Evolutionary conservation across 2,888 invertebrate species (phyloP).

Genomic region (Beris chalybata): DNA sequence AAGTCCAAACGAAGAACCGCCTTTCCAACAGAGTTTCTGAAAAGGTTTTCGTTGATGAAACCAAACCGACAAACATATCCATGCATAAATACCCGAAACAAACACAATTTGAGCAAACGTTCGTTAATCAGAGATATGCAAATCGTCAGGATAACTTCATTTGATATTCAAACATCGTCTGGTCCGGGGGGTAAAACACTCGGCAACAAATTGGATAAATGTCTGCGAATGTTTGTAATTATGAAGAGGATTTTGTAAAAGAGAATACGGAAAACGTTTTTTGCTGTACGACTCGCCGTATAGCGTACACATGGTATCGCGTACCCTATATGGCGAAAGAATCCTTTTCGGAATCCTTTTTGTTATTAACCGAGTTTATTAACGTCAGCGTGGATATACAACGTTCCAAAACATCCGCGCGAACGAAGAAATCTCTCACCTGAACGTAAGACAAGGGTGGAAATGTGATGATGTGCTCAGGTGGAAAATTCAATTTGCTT

Average conservation of each 20-base stretch:
- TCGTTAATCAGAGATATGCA: conserved; percentile 36
- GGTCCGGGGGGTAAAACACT: conserved; percentile 30
- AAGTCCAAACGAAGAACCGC: too few relatives aligned
- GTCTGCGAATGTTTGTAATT: conserved; percentile 29
- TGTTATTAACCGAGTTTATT: not conserved
- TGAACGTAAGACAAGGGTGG: not conserved
- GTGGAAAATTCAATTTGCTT: conserved; percentile 33
- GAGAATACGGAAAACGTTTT: not conserved
- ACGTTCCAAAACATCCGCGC: too few relatives aligned
- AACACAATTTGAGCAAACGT: conserved; percentile 33
- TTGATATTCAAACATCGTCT: conserved; percentile 36
- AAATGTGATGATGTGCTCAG: conserved; percentile 22
- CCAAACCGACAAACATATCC: not conserved
- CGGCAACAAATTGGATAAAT: conserved; percentile 36
- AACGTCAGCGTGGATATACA: not conserved
- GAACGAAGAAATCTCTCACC: too few relatives aligned
- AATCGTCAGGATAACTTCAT: conserved; percentile 36
- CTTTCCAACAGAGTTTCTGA: too few relatives aligned
- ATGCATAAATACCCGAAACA: conserved; percentile 16
- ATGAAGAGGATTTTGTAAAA: conserved; percentile 10
- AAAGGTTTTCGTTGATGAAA: too few relatives aligned
- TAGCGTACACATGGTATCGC: too few relatives aligned
- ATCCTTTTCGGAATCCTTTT: not conserved
- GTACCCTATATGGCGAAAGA: too few relatives aligned
- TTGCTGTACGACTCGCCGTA: too few relatives aligned